Evolutionary conservation across 1,140 invertebrate genomes (phyloP), one percentile per base, ranked within the genome.

Genomic region (Leptinotarsa lineolata): DNA sequence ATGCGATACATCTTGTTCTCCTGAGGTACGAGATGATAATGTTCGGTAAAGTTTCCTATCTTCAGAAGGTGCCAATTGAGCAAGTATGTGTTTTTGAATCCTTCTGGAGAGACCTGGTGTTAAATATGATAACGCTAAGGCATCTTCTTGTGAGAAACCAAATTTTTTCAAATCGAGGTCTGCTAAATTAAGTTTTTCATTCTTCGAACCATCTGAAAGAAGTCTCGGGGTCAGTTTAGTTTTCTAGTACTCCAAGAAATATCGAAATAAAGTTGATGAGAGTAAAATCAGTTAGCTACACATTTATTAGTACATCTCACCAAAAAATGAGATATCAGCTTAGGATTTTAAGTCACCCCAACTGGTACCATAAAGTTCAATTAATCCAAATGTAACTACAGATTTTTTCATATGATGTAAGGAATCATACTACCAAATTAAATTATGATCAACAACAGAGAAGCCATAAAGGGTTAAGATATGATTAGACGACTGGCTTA

Each of bases 91-190:
- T 75, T 87, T 88, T 84, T 90, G 89, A 77, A 90, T 87, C 44
- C 89, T 86, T 75, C 88, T 87, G 59, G 89, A 89, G 76, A 91
- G 82, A 68, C 88, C 89, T 11, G 90, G 90, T 66, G 89, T 90
- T 61, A 91, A 86, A 75, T 88, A 89, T 6, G 89, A 90, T 78
- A 91, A 82, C 72, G 90, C 89, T 76, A 87, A 86, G 76, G 89
- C 85, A 84, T 91, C 90, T 79, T 88, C 87, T 83, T 91, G 89
- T 74, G 88, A 89, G 24, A 91, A 85, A 81, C 89, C 86, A 75
- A 91, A 86, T 74, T 89, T 86, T 78, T 88, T 90, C 72, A 91
- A 81, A 83, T 91, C 89, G 76, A 91, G 83, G 79, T 90, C 89
- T 54, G 88, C 88, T 81, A 90, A 85, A 83, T 91, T 89, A 75